Evolutionary conservation across 2,797 vertebrate genomes (phyloP).

Genomic region (Syndactyla subalaris): DNA sequence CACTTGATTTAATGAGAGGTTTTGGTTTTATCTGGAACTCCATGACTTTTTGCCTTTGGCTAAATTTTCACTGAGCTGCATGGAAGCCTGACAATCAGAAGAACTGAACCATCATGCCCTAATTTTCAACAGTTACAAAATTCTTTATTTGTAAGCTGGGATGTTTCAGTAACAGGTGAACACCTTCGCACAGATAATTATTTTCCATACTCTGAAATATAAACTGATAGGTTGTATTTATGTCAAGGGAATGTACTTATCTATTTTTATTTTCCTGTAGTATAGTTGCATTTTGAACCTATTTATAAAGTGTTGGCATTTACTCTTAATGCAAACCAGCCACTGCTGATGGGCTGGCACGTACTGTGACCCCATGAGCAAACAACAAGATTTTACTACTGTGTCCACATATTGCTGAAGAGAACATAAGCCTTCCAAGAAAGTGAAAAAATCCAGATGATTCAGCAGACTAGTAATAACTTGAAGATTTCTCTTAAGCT

Average conservation of each 20-base stretch:
- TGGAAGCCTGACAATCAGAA: background rate
- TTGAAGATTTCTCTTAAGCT: background rate
- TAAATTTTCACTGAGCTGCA: background rate
- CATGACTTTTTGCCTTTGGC: background rate
- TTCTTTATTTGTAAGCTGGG: background rate
- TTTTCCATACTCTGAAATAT: background rate
- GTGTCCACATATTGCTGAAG: background rate
- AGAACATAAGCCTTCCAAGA: background rate
- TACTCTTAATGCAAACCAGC: background rate
- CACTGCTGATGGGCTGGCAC: background rate
- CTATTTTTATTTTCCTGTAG: background rate
- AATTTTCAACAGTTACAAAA: background rate
- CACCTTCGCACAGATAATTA: background rate
- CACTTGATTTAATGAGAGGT: background rate
- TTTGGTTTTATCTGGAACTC: background rate
- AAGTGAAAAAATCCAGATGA: background rate
- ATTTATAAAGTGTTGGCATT: background rate
- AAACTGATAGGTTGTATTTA: background rate
- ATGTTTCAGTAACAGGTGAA: background rate
- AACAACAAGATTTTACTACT: background rate
- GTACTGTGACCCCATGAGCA: background rate
- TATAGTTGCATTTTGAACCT: background rate
- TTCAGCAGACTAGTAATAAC: background rate
- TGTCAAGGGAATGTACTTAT: background rate
- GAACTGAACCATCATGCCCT: background rate